Percentiles rank a stretch among this genome's conserved stretches.
phyloP scores from a whole-genome alignment of 2,797 vertebrate genomes.

The Lepilemur septentrionalis region DNA sequence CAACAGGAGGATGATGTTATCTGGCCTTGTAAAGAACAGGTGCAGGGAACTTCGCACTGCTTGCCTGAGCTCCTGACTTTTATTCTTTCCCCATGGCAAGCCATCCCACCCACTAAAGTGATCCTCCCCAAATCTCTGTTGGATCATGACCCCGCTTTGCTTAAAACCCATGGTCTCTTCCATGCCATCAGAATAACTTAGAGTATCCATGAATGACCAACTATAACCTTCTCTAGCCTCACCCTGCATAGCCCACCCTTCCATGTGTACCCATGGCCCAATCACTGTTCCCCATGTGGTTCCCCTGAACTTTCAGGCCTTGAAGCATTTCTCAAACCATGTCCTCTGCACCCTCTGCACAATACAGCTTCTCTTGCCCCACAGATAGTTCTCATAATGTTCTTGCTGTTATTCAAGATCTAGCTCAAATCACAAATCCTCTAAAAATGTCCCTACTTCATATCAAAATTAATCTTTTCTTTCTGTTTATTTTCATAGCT shows the following conservation, averaged over 20 bases:
- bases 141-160: not conserved
- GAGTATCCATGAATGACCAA: not conserved
- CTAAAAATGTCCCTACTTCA: not conserved
- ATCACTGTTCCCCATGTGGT: not conserved
- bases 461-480: not conserved
- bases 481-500: not conserved
- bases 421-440: not conserved
- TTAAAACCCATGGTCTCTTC: not conserved
- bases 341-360: not conserved
- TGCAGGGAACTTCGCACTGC: not conserved
- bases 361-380: not conserved
- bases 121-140: not conserved
- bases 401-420: not conserved
- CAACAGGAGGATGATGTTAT: not conserved
- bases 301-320: not conserved
- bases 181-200: not conserved
- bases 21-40: not conserved
- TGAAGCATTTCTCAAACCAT: not conserved
- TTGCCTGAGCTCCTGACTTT: not conserved
- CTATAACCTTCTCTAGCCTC: not conserved
- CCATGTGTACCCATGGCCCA: fast-evolving
- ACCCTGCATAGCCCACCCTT: not conserved
- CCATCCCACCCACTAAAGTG: not conserved
- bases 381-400: not conserved
- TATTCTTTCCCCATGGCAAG: not conserved